Evolutionary conservation across 2,888 invertebrate genomes (phyloP), one percentile per base, ranked within the genome.

Genomic region (Drosophila conformis): DNA sequence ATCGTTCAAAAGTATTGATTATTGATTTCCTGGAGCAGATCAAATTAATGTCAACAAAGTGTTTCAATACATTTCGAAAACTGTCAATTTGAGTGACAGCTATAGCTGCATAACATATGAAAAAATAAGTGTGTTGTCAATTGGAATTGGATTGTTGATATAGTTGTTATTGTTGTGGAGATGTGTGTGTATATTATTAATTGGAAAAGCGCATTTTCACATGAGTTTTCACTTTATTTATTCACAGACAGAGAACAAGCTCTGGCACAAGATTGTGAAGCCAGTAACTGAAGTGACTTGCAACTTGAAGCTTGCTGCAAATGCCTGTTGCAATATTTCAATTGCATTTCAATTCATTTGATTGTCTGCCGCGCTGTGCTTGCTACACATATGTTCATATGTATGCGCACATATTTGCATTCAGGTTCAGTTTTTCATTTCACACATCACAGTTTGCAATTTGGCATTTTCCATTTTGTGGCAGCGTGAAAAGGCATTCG

Each of bases 261-360:
- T 15, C 4, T 15, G 25, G 46, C 21, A 25, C 15, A 53, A 56
- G 35, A 40, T 38, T 56, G 29, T 11, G 18, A 15, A 36, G 35
- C 21, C 35, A 18, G 35, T 27, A 63, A 63, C 27, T 62, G 15
- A 36, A 66, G 48, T 67, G 48, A 48, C 48, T 72, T 63, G 64
- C 61, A 36, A 71, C 49, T 57, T 61, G 61, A 56, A 70, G 48
- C 64, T 59, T 61, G 72, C 80, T 62, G 61, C 66, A 78, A 83
- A 83, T 88, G 89, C 72, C 78, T 83, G 75, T 80, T 83, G 77
- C 83, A 69, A 88, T 82, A 82, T 88, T 82, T 84, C 80, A 86
- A 88, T 86, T 78, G 78, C 70, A 78, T 76, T 80, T 76, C 75
- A 74, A 86, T 86, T 80, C 82, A 69, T 76, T 79, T 73, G 59